These are phyloP conservation scores for Loxodonta africana DNA, from an alignment of 2,113 vertebrate genomes.

Conservation along the genomic window DNA sequence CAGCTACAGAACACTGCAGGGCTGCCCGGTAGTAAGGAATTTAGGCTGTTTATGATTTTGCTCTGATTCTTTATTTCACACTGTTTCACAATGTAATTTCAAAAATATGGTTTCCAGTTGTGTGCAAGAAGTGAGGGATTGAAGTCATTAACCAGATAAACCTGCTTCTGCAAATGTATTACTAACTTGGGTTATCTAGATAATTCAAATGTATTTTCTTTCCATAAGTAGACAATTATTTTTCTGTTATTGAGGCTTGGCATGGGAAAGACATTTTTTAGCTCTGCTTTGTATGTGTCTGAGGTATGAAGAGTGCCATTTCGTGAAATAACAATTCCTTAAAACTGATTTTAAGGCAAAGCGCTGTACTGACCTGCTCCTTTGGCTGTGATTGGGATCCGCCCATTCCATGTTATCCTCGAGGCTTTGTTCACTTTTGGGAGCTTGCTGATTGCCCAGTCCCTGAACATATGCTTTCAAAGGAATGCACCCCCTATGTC, in stretches of 20 bases:
- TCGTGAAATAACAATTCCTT: slow-evolving; percentile 14
- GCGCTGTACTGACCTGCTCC: not conserved
- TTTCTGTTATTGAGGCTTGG: not conserved
- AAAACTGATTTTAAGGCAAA: slow-evolving; percentile 26
- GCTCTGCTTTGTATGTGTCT: not conserved
- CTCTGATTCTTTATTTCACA: slow-evolving; percentile 10
- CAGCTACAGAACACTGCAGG: not conserved
- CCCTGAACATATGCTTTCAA: slow-evolving; percentile 61
- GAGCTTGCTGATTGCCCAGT: slow-evolving; percentile 51
- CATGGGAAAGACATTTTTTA: not conserved
- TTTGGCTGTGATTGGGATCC: not conserved
- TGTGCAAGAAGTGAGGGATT: not conserved
- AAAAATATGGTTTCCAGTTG: not conserved
- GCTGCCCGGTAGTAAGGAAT: not conserved
- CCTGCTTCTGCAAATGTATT: not conserved
- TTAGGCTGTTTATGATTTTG: not conserved
- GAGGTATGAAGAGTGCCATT: not conserved
- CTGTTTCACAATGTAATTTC: slow-evolving; percentile 11
- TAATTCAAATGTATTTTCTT: not conserved
- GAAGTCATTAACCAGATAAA: slow-evolving; percentile 2
- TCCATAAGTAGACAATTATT: not conserved
- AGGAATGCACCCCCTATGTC: not conserved
- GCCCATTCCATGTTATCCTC: not conserved
- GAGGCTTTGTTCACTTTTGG: slow-evolving; percentile 53
- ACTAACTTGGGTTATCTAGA: not conserved